Evolutionary conservation across 2,797 vertebrate genomes (phyloP).

Genomic region (Falco naumanni): DNA sequence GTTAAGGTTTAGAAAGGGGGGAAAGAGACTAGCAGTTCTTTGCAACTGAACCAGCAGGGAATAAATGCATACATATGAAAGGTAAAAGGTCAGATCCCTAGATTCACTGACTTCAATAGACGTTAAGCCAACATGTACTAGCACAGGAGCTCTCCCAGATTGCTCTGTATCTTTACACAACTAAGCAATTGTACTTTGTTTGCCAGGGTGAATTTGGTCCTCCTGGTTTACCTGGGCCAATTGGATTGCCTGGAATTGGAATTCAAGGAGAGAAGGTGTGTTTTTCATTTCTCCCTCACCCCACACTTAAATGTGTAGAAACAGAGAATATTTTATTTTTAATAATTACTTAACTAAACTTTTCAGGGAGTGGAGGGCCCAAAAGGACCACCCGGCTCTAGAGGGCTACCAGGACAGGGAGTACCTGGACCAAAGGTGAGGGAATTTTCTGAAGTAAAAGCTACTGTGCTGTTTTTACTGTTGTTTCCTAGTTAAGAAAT

Average conservation of each 20-base stretch:
- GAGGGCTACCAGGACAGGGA: conserved; percentile 87
- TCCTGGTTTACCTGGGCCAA: conserved; percentile 80
- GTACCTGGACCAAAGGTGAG: conserved; percentile 87
- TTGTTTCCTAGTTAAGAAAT: not conserved
- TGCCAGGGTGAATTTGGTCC: conserved; percentile 84
- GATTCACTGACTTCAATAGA: not conserved
- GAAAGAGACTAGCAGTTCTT: not conserved
- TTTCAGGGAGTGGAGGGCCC: conserved; percentile 87
- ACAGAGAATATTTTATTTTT: not conserved
- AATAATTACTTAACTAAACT: not conserved
- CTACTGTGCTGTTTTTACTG: not conserved
- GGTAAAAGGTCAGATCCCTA: not conserved
- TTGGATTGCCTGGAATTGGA: conserved; percentile 82
- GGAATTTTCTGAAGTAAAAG: conserved; percentile 13
- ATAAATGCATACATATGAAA: not conserved
- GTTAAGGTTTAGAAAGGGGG: conserved; percentile 22
- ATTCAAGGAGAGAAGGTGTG: conserved; percentile 90
- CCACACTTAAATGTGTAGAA: not conserved
- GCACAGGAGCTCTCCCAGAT: not conserved
- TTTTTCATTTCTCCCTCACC: not conserved
- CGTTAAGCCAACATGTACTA: not conserved
- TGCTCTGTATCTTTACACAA: not conserved
- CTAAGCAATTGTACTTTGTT: conserved; percentile 31
- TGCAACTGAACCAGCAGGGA: not conserved
- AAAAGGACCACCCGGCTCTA: conserved; percentile 82